Base-by-base conservation (phyloP, 2,888 invertebrate genomes). In the Hedya salicella region DNA sequence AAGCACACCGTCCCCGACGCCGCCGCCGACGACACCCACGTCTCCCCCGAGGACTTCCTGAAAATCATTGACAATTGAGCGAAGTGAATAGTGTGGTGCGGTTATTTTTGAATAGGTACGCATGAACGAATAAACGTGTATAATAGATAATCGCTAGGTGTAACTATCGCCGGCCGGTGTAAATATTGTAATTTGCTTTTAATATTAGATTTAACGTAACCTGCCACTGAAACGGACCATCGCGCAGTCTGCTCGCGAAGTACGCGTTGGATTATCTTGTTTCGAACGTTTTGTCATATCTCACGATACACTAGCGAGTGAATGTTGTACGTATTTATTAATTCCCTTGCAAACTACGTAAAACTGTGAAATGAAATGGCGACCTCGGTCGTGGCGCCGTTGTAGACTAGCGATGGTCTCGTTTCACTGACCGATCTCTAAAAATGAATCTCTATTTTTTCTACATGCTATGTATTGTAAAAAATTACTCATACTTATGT, bases 401-500 rank as follows among this genome's bases (percentile, higher is more conserved):
- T 11, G 40, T 32, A 48, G 69, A 68, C 89, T 87, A 80, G 82
- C 87, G 83, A 92, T 91, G 91, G 86, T 83, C 87, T 86, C 75
- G 91, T 92, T 92, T 92, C 91, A 92, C 88, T 91, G 91, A 80
- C 83, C 85, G 88, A 89, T 89, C 88, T 92, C 91, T 89, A 86
- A 83, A 87, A 89, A 88, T 88, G 89, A 91, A 91, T 90, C 90
- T 91, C 90, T 92, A 92, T 92, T 92, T 92, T 92, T 92, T 91
- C 92, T 91, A 92, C 91, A 89, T 86, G 86, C 89, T 90, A 89
- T 88, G 89, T 88, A 88, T 89, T 88, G 88, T 91, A 91, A 88
- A 92, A 89, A 91, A 86, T 85, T 82, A 88, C 85, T 88, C 86
- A 85, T 81, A 86, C 83, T 78, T 87, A 79, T 88, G 85, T 88